phyloP scores from a whole-genome alignment of 2,797 vertebrate genomes.

The Myotis planiceps region DNA sequence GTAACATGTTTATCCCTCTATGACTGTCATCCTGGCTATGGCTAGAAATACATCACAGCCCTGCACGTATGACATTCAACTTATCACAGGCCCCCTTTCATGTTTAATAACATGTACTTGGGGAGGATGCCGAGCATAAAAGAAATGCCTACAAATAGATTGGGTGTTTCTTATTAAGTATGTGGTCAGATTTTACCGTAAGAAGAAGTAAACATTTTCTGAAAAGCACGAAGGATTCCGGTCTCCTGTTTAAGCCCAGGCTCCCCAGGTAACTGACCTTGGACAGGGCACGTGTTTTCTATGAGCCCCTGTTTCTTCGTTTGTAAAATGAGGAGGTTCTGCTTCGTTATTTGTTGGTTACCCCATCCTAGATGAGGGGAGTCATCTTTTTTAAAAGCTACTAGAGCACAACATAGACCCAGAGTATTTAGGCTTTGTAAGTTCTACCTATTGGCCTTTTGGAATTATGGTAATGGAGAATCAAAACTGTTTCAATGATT shows the following conservation, averaged over 20 bases:
- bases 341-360: slow-evolving; percentile 14
- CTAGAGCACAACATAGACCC: neutral
- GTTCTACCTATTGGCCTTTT: neutral
- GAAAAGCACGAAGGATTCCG: neutral
- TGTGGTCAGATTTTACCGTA: neutral
- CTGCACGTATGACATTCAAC: neutral
- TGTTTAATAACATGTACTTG: neutral
- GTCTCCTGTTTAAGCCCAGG: neutral
- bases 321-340: neutral
- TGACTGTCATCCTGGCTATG: neutral
- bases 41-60: neutral
- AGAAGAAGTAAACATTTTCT: neutral
- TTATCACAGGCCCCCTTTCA: neutral
- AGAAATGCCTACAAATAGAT: neutral
- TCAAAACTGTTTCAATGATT: slow-evolving; percentile 37
- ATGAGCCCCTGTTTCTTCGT: neutral
- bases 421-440: neutral
- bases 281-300: neutral
- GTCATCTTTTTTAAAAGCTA: slow-evolving; percentile 27
- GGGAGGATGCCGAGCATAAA: neutral
- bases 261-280: neutral
- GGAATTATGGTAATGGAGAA: slow-evolving; percentile 18
- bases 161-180: neutral
- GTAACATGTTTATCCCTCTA: neutral
- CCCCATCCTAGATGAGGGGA: neutral